Base-by-base conservation (phyloP, 2,888 invertebrate genomes). In the Phaonia tiefii region DNA sequence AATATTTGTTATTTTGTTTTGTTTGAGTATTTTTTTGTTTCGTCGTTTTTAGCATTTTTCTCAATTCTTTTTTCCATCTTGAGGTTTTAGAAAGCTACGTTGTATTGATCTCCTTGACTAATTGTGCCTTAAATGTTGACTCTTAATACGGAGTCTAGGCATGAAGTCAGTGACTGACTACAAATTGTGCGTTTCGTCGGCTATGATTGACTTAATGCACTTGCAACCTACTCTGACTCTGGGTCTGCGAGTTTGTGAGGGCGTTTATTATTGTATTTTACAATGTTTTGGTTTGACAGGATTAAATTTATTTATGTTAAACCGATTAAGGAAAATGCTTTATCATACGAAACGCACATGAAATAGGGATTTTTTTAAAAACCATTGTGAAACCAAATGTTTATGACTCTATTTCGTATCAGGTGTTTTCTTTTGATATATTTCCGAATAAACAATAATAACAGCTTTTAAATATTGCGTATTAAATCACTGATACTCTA, bases 91-190 rank as follows among this genome's bases (percentile, higher is more conserved):
- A 75, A 71, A 75, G 65, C 54, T 74, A 70, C 70, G n/a, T n/a
- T n/a, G n/a, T n/a, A n/a, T n/a, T 71, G 75, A 79, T 75, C 79
- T 71, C 71, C 79, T 66, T 79, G 75, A 79, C 79, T 79, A 79
- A 79, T 79, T 78, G n/a, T n/a, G 78, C 17, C 8, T 37, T 11
- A 31, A 63, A 63, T 37, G 20, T 42, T 20, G 20, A 20, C 20
- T 31, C n/a, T 17, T 63, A 63, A 63, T 63, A 42, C 63, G 22
- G 42, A 22, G 20, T 60, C 17, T 25, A n/a, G 17, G 13, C 17
- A 17, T 10, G 3, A 42, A 42, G 20, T 11, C 42, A 15, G 10
- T 42, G 63, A 63, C 63, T 42, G 63, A 63, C 63, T 42, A 63
- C 20, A 42, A 60, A 26, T 56, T 56, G 11, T 25, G 25, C 10